Percentiles rank a stretch among this genome's conserved stretches.
Evolutionary conservation across 2,888 invertebrate species (phyloP).

Genomic region (Pseudanteris insignis): DNA sequence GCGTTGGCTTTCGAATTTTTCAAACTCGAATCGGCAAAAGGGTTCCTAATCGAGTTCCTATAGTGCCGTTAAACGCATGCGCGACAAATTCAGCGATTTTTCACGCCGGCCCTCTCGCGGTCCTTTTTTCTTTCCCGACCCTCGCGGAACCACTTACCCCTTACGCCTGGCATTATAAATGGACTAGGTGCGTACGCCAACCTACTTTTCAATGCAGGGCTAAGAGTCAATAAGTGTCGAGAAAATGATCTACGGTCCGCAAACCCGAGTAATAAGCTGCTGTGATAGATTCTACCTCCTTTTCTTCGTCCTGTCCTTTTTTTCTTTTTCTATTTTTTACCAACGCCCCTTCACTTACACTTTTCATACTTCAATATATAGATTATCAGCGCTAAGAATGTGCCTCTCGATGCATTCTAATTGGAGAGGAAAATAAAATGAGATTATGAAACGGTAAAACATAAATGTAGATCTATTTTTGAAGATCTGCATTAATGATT

Average conservation of each 20-base stretch:
- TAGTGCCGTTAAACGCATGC: slow-evolving; percentile 40
- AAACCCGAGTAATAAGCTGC: slow-evolving; percentile 52
- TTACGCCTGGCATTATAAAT: slow-evolving; percentile 47
- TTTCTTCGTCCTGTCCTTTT: slow-evolving; percentile 1
- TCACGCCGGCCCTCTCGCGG: slow-evolving; percentile 19
- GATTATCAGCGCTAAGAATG: too few relatives aligned
- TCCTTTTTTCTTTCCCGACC: slow-evolving; percentile 14
- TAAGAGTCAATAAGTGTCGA: slow-evolving; percentile 66
- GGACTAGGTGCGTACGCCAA: slow-evolving; percentile 47
- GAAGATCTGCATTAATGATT: too few relatives aligned
- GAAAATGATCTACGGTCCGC: slow-evolving; percentile 60
- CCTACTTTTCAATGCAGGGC: slow-evolving; percentile 64
- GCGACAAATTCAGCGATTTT: slow-evolving; percentile 40
- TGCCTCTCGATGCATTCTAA: too few relatives aligned
- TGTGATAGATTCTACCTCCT: slow-evolving; percentile 31
- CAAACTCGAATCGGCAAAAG: slow-evolving; percentile 35
- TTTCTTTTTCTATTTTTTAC: not conserved
- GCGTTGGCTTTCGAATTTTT: slow-evolving; percentile 46
- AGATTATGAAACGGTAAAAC: too few relatives aligned
- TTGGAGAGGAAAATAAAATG: too few relatives aligned
- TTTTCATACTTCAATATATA: not conserved
- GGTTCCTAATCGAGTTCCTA: slow-evolving; percentile 45
- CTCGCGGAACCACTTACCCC: slow-evolving; percentile 24
- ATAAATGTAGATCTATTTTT: too few relatives aligned
- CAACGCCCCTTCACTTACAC: slow-evolving; percentile 2